Percentiles rank a stretch among this genome's conserved stretches.
Conservation (phyloP, 2,113 vertebrate species). For the Ramphastos sulfuratus region DNA sequence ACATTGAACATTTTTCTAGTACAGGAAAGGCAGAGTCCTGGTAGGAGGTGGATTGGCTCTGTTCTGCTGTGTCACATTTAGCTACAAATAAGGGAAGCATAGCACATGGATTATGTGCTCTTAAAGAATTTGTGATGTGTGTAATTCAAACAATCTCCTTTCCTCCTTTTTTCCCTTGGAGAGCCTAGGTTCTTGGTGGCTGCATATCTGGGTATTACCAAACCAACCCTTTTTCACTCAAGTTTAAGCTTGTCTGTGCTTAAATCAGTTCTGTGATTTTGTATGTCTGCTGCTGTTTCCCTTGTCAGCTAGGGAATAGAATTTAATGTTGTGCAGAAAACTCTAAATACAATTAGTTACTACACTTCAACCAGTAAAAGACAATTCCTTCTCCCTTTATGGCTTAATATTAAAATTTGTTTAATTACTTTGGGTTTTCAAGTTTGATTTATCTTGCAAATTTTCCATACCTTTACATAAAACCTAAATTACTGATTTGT, state of each 20-base stretch:
- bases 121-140: not conserved
- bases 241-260: not conserved
- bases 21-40: not conserved
- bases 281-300: not conserved
- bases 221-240: not conserved
- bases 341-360: not conserved
- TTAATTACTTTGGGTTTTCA: not conserved
- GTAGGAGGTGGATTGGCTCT: conserved; percentile 10
- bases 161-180: not conserved
- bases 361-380: not conserved
- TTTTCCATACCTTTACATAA: not conserved
- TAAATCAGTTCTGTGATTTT: not conserved
- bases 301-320: not conserved
- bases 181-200: not conserved
- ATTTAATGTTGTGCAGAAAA: not conserved
- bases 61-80: conserved; percentile 48
- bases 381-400: not conserved
- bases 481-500: not conserved
- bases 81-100: not conserved
- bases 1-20: not conserved
- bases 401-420: not conserved
- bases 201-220: not conserved
- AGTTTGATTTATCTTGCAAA: not conserved
- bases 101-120: not conserved
- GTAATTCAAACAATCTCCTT: not conserved